Evolutionary conservation across 2,797 vertebrate species (phyloP), one percentile per base, ranked within the genome.

Genomic region (Sphenopsis melanotis): DNA sequence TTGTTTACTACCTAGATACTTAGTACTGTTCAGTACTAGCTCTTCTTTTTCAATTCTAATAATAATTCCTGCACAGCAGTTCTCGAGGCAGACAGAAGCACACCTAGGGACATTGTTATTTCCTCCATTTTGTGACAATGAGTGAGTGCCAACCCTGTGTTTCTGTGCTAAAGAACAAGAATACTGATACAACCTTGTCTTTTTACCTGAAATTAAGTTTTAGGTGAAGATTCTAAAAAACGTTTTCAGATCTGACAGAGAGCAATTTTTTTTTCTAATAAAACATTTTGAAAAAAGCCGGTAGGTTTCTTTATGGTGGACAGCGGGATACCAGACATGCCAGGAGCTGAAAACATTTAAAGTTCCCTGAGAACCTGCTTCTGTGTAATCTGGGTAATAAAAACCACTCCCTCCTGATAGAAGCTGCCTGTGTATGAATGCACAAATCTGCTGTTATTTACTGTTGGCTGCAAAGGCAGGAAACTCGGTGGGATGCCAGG

Each of bases 31-130:
- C 20, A 6, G 30, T 88, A 75, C 17, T 9, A 75, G 21, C 18
- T 65, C 37, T 39, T 83, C 8, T 69, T 84, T 34, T 59, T 82
- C 30, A 49, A 21, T 46, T 91, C 4, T 68, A 9, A 20, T 50
- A 57, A 17, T 37, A 75, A 47, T 72, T 68, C 46, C 61, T 76
- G 9, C 39, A 6, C 61, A 32, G 21, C 34, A 20, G 19, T 75
- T 83, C 50, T 69, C 14, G 34, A 78, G 42, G 47, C 60, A 83
- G n/a, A 53, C 9, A 46, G 61, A 52, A 52, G 13, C 42, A 75
- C 21, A 19, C 4, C 10, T 61, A n/a, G 0, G 0, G 27, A 57
- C 30, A 29, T 15, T 44, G 11, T 55, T 23, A 20, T 65, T 89
- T 78, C 13, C 20, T 27, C 9, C 4, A 1, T 70, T 80, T 79